A percentile compares a stretch with the other conserved stretches of the same genome.
phyloP scores from a whole-genome alignment of 2,888 invertebrate species.

The Drosophila borealis region DNA sequence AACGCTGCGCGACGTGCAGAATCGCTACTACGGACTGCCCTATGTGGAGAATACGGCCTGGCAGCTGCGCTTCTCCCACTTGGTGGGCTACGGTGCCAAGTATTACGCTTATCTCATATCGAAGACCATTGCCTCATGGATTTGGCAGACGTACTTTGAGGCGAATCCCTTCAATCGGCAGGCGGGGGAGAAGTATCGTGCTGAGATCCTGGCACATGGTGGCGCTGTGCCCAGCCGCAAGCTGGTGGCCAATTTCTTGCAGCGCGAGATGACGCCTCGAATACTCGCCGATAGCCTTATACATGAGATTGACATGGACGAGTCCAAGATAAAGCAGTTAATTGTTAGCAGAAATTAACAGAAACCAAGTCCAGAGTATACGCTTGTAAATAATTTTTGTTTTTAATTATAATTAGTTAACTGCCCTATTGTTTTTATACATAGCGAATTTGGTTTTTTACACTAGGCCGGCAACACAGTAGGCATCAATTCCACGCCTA shows the following conservation, averaged over 20 bases:
- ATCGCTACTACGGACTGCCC: constrained; percentile 93
- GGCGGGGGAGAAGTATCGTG: constrained; percentile 92
- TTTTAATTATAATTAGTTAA: constrained; percentile 68
- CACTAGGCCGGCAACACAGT: constrained; percentile 81
- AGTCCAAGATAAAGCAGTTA: constrained; percentile 85
- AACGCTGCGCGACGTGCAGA: constrained; percentile 91
- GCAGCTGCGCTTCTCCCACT: constrained; percentile 97
- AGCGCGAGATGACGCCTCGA: constrained; percentile 90
- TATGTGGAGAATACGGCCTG: constrained; percentile 97
- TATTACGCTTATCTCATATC: constrained; percentile 99
- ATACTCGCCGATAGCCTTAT: constrained; percentile 93
- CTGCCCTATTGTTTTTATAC: constrained; percentile 44
- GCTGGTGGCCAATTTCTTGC: constrained; percentile 92
- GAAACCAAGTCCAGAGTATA: constrained; percentile 1
- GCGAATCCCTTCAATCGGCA: constrained; percentile 90
- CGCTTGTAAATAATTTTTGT: constrained; percentile 50
- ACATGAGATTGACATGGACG: constrained; percentile 89
- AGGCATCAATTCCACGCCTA: constrained; percentile 91
- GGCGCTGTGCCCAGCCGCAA: constrained; percentile 93
- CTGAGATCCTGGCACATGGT: constrained; percentile 92
- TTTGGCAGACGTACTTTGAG: constrained; percentile 95
- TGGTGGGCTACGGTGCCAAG: constrained; percentile 99
- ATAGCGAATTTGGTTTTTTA: constrained; percentile 43
- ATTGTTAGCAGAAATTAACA: constrained; percentile 57
- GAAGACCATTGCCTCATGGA: constrained; percentile 95